Conservation (phyloP, 2,888 invertebrate genomes). For the Oscheius onirici region DNA sequence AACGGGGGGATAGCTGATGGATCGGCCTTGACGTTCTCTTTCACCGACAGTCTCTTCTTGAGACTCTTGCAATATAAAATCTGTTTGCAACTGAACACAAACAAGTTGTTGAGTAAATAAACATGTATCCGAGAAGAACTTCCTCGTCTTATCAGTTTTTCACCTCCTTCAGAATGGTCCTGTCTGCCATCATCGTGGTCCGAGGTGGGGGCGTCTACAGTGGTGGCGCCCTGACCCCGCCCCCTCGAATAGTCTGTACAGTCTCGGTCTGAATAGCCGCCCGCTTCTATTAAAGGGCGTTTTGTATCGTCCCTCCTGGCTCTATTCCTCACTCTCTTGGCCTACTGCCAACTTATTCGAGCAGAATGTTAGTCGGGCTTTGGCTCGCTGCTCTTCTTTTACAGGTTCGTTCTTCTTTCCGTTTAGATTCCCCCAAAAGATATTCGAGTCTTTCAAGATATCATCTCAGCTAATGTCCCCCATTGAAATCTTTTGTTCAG, state of each 20-base stretch:
- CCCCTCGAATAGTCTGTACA: conserved; percentile 23
- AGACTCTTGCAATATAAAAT: too few species aligned
- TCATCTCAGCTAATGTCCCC: background rate
- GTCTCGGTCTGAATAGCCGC: conserved; percentile 30
- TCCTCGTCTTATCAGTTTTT: too few species aligned
- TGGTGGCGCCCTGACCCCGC: conserved; percentile 19
- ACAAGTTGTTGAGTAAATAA: too few species aligned
- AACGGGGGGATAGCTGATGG: too few species aligned
- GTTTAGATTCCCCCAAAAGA: background rate
- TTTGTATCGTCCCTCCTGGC: conserved; percentile 6
- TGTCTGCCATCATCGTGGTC: background rate
- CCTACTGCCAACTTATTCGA: conserved; percentile 28
- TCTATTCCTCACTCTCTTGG: conserved; percentile 15
- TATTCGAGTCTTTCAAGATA: background rate
- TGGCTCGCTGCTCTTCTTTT: conserved; percentile 16
- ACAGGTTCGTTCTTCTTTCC: background rate
- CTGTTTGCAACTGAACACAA: too few species aligned
- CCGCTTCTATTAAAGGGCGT: conserved; percentile 30
- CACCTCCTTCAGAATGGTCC: too few species aligned
- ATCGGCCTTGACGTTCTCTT: too few species aligned
- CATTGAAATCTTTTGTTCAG: background rate
- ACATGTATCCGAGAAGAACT: too few species aligned
- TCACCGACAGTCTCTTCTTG: too few species aligned
- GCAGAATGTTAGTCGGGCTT: conserved; percentile 21
- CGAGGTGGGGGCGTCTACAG: conserved; percentile 17